Evolutionary conservation across 2,113 vertebrate species (phyloP).

Genomic region (Haemorhous mexicanus): DNA sequence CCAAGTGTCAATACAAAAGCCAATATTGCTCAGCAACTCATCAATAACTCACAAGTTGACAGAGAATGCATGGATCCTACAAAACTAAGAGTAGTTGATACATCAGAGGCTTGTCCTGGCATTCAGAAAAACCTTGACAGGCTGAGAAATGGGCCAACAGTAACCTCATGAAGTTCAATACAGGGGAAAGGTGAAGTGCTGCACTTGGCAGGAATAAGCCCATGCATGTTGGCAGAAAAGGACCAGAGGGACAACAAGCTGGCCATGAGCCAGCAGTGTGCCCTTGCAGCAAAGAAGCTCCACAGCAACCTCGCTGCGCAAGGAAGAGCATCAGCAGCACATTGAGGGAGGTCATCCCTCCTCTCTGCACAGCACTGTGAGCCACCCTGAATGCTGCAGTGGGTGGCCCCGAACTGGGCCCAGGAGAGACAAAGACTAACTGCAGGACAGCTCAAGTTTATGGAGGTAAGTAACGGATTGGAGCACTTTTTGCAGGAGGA

Average conservation of each 20-base stretch:
- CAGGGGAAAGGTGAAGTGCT: neutral
- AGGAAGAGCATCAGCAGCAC: neutral
- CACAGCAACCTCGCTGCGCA: neutral
- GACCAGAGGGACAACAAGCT: neutral
- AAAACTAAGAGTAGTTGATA: neutral
- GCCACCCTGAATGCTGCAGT: neutral
- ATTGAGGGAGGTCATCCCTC: neutral
- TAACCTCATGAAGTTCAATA: neutral
- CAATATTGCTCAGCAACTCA: neutral
- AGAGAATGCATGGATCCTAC: neutral
- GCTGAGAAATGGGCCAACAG: neutral
- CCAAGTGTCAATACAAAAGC: neutral
- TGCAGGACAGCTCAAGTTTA: neutral
- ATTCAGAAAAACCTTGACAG: neutral
- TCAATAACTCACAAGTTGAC: neutral
- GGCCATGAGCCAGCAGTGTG: fast-evolving
- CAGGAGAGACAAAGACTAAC: neutral
- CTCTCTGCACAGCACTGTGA: neutral
- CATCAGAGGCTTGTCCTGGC: neutral
- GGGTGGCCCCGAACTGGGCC: neutral
- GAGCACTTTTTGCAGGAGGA: neutral
- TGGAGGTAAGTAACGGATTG: neutral
- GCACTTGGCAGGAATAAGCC: neutral
- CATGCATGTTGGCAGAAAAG: neutral
- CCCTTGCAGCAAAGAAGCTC: neutral